These are phyloP conservation scores for Anguilla rostrata DNA, from an alignment of 2,113 vertebrate genomes.

Conservation along the genomic window DNA sequence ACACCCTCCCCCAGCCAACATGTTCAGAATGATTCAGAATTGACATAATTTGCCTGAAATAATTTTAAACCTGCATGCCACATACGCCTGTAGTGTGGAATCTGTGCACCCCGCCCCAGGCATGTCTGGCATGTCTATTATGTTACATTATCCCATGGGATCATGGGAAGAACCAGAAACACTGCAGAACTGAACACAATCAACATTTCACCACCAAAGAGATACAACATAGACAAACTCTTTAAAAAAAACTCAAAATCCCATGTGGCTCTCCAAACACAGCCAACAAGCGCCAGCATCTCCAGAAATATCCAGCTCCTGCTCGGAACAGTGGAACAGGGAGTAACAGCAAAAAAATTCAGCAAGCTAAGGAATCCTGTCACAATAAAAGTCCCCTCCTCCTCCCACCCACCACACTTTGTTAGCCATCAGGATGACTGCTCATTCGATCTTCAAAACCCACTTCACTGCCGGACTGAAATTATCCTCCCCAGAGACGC, in stretches of 20 bases:
- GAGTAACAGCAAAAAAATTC: neutral
- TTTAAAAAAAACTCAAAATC: neutral
- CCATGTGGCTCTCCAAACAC: neutral
- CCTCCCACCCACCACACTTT: too few species aligned
- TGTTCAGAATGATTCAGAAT: neutral
- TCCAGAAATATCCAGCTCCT: neutral
- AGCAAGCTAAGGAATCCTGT: neutral
- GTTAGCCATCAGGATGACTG: too few species aligned
- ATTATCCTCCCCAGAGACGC: too few species aligned
- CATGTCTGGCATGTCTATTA: neutral
- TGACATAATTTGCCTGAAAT: too few species aligned
- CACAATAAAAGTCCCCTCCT: neutral
- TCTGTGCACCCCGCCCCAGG: too few species aligned
- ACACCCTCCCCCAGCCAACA: neutral
- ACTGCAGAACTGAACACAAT: neutral
- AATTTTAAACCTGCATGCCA: too few species aligned
- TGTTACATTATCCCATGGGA: neutral
- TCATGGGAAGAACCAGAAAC: neutral
- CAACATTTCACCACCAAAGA: neutral
- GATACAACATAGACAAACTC: neutral
- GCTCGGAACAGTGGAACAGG: neutral
- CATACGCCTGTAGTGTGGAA: too few species aligned
- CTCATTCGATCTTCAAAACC: neutral
- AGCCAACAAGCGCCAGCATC: neutral
- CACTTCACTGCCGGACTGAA: too few species aligned